phyloP scores from a whole-genome alignment of 2,888 invertebrate genomes.

The Lycaena phlaeas region DNA sequence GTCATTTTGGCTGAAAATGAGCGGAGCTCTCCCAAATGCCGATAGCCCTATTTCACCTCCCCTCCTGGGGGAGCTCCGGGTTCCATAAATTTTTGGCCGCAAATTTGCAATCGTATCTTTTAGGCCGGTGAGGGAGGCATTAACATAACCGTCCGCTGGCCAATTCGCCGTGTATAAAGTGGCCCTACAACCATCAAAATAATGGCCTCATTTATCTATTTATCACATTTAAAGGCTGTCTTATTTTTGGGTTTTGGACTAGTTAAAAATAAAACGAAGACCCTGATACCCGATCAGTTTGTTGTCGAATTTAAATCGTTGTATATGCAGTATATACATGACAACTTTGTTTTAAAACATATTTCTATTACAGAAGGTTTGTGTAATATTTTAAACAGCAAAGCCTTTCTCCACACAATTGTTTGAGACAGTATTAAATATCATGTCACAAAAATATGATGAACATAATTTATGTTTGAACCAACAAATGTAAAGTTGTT shows the following conservation, averaged over 20 bases:
- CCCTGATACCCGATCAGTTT: too few species aligned
- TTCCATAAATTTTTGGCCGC: conserved; percentile 69
- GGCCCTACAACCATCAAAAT: conserved; percentile 1
- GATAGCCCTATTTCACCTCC: conserved; percentile 62
- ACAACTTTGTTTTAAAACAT: too few species aligned
- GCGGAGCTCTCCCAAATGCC: conserved; percentile 59
- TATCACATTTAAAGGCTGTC: neutral
- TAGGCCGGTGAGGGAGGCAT: conserved; percentile 60
- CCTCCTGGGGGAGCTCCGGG: conserved; percentile 51
- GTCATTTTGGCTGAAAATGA: conserved; percentile 66
- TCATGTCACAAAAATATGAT: too few species aligned
- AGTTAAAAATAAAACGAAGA: too few species aligned
- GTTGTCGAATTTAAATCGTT: too few species aligned
- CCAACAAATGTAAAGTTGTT: too few species aligned
- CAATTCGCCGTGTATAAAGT: conserved; percentile 34
- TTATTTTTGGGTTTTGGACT: neutral
- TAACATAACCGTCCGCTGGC: conserved; percentile 63
- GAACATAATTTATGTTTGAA: too few species aligned
- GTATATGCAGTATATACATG: too few species aligned
- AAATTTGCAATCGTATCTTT: conserved; percentile 73
- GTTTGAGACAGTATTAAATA: too few species aligned
- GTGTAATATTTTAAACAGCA: too few species aligned
- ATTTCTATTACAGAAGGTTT: too few species aligned
- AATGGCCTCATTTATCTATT: neutral
- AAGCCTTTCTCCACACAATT: too few species aligned